Conservation (phyloP, 2,113 vertebrate genomes). For the Oreochromis spilurus region DNA sequence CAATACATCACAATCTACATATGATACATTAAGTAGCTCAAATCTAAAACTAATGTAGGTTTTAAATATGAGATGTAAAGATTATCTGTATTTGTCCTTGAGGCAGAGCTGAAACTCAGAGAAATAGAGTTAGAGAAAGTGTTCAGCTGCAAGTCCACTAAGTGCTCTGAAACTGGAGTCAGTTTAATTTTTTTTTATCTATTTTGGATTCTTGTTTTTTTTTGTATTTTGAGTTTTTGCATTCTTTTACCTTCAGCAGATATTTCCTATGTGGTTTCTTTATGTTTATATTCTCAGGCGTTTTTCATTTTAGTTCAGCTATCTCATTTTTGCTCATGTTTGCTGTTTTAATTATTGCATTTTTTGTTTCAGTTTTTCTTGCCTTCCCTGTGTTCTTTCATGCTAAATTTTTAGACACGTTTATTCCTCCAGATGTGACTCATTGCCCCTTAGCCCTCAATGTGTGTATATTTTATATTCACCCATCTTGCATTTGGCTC, state of each 20-base stretch:
- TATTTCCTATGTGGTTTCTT: neutral
- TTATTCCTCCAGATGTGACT: neutral
- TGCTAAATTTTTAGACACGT: neutral
- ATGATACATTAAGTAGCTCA: neutral
- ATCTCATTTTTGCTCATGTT: neutral
- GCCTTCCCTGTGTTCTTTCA: neutral
- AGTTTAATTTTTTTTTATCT: neutral
- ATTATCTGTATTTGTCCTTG: neutral
- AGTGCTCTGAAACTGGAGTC: neutral
- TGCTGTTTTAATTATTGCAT: neutral
- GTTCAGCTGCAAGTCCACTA: neutral
- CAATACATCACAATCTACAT: neutral
- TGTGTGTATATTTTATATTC: neutral
- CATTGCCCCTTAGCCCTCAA: neutral
- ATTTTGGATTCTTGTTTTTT: neutral
- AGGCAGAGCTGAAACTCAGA: neutral
- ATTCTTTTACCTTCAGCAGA: neutral
- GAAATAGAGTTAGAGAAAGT: neutral
- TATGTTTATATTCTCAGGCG: neutral
- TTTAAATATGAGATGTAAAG: neutral
- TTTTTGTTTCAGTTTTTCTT: neutral
- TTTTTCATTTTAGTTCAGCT: neutral
- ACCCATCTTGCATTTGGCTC: neutral
- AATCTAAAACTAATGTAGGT: neutral
- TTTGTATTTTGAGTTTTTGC: neutral